Percentiles rank a stretch among this genome's conserved stretches.
phyloP scores from a whole-genome alignment of 2,113 vertebrate genomes.

The Mugil cephalus region DNA sequence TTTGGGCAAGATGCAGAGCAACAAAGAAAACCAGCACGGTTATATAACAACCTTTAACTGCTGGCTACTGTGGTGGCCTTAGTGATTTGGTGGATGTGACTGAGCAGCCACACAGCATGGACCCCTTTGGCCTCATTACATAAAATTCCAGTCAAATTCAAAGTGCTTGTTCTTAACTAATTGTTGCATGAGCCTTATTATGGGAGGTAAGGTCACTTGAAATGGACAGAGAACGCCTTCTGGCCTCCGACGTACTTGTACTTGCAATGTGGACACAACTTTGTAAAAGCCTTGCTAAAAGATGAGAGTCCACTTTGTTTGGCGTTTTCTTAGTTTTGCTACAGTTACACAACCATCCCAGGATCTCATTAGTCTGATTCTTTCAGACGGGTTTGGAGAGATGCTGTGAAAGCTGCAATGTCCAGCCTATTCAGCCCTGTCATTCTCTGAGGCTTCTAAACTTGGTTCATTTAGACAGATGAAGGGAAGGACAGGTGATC shows the following conservation, averaged over 20 bases:
- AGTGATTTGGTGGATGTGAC: conserved; percentile 52
- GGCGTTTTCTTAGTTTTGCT: conserved; percentile 25
- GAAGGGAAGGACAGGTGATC: conserved; percentile 1
- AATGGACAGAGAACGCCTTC: not conserved
- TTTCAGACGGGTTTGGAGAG: conserved; percentile 33
- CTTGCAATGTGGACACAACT: not conserved
- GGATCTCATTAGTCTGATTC: conserved; percentile 62
- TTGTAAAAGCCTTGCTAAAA: not conserved
- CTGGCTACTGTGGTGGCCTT: conserved; percentile 44
- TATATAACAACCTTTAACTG: conserved; percentile 57
- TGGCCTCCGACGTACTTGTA: not conserved
- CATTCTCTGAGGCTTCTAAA: not conserved
- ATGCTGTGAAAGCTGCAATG: not conserved
- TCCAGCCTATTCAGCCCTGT: conserved; percentile 4
- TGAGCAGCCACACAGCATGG: conserved; percentile 25
- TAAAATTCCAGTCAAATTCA: conserved; percentile 34
- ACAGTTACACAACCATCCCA: conserved; percentile 55
- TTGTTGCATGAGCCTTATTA: not conserved
- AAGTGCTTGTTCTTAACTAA: conserved; percentile 7
- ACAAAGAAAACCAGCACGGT: conserved; percentile 55
- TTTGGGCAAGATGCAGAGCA: conserved; percentile 25
- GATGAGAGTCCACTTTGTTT: conserved; percentile 14
- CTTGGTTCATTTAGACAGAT: conserved; percentile 10
- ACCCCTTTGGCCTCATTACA: conserved; percentile 36
- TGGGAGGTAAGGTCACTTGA: not conserved